phyloP scores from a whole-genome alignment of 2,113 vertebrate species.

The Pithys albifrons region DNA sequence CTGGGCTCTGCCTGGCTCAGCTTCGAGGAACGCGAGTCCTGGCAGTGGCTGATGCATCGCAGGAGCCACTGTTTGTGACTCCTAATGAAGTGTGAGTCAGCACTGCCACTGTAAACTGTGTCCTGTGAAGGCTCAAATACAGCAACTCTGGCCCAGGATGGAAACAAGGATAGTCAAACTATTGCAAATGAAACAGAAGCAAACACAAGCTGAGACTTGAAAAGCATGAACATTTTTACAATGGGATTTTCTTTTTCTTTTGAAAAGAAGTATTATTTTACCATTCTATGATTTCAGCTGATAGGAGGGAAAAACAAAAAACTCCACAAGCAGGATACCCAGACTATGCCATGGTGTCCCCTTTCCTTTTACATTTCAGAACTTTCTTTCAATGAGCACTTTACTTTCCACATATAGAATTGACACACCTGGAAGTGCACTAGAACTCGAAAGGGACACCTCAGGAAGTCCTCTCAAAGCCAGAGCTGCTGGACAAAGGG shows the following conservation, averaged over 20 bases:
- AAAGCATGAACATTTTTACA: neutral
- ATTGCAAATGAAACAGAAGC: neutral
- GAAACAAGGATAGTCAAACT: neutral
- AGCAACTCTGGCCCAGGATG: neutral
- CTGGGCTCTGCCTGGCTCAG: neutral
- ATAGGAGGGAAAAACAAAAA: neutral
- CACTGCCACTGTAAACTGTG: neutral
- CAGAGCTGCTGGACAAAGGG: neutral
- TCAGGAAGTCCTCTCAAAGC: neutral
- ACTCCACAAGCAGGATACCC: neutral
- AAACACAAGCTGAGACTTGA: neutral
- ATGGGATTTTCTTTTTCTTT: neutral
- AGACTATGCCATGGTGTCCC: rapidly evolving
- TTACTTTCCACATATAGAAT: rapidly evolving
- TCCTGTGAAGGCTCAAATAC: neutral
- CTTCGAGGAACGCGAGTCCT: rapidly evolving
- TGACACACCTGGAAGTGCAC: neutral
- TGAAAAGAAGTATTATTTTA: neutral
- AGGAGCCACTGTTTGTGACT: conserved; percentile 5
- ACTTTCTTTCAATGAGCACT: neutral
- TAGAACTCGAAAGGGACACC: neutral
- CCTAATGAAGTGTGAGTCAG: conserved; percentile 37
- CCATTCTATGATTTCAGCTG: neutral
- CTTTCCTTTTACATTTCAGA: neutral
- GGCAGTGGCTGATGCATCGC: neutral